A percentile compares a stretch with the other conserved stretches of the same genome.
Evolutionary conservation across 2,113 vertebrate species (phyloP).

Genomic region (Leucoraja erinaceus): DNA sequence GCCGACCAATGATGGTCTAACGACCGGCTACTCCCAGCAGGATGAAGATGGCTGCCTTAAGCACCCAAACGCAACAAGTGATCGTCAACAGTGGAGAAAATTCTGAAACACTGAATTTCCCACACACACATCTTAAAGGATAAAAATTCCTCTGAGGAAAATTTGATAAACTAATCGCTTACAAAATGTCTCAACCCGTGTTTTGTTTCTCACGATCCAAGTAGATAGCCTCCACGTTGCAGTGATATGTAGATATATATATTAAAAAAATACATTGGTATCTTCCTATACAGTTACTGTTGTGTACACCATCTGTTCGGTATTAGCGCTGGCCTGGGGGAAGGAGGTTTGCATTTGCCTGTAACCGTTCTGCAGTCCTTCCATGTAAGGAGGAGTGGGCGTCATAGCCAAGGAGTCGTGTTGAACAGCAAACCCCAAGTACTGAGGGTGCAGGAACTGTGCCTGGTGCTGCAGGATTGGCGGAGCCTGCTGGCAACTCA

Average conservation of each 20-base stretch:
- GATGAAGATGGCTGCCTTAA: background rate
- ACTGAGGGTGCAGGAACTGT: conserved; percentile 87
- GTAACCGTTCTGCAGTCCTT: conserved; percentile 75
- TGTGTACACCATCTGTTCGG: conserved; percentile 84
- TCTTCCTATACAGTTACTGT: conserved; percentile 77
- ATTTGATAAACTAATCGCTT: conserved; percentile 28
- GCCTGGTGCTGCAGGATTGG: conserved; percentile 93
- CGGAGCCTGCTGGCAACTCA: conserved; percentile 95
- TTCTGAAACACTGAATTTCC: background rate
- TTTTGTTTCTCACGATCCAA: background rate
- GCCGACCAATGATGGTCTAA: background rate
- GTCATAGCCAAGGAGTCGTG: conserved; percentile 68
- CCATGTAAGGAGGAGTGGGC: conserved; percentile 65
- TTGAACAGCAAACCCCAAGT: conserved; percentile 79
- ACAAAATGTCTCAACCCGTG: background rate
- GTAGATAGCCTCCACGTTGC: background rate
- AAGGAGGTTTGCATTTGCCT: conserved; percentile 82
- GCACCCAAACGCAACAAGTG: too few relatives aligned
- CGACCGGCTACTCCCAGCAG: background rate
- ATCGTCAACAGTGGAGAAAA: background rate
- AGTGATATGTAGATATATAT: background rate
- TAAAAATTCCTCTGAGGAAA: background rate
- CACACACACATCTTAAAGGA: background rate
- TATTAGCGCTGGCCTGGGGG: conserved; percentile 60
- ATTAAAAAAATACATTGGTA: background rate